Evolutionary conservation across 2,888 invertebrate species (phyloP), one percentile per base, ranked within the genome.

Genomic region (Dynastes grantii): DNA sequence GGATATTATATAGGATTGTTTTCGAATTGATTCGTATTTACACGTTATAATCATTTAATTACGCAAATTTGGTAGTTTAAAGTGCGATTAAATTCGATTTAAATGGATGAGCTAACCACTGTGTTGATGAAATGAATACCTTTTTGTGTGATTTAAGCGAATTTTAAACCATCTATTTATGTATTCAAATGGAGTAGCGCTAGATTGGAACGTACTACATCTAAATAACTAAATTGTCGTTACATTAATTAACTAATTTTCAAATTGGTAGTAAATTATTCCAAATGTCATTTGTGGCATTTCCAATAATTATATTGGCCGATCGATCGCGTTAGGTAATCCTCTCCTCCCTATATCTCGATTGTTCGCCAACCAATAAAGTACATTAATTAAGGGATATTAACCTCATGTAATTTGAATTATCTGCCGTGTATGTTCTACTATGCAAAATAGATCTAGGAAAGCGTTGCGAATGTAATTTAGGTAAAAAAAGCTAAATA

Each of bases 191-290:
- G 2, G 5, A 37, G 32, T 2, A 5, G 2, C 5, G 5, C 5
- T 37, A 37, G 55, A n/a, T 55, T n/a, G 6, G n/a, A n/a, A 22
- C 22, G 55, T n/a, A 6, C 13, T 9, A 16, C 55, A 55, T 55
- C 1, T 16, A 55, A 55, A 16, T 55, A 55, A 2, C n/a, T 45
- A 11, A 8, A 55, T 55, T 55, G n/a, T 22, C 55, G 55, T 22
- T 55, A 22, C 55, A 55, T 55, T 55, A 55, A 55, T 55, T 55
- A 55, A 55, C 55, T 8, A 22, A 55, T 22, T 55, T 55, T 55
- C 55, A n/a, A 55, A 55, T 55, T 55, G n/a, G 55, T 55, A 55
- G 5, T 55, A 55, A 55, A 55, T 55, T 55, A 55, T 55, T 55
- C 55, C 11, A 8, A 45, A 55, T n/a, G 22, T n/a, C 55, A 55